Percentiles rank a stretch among this genome's conserved stretches.
Conservation (phyloP, 2,888 invertebrate genomes). For the Callosobruchus maculatus region DNA sequence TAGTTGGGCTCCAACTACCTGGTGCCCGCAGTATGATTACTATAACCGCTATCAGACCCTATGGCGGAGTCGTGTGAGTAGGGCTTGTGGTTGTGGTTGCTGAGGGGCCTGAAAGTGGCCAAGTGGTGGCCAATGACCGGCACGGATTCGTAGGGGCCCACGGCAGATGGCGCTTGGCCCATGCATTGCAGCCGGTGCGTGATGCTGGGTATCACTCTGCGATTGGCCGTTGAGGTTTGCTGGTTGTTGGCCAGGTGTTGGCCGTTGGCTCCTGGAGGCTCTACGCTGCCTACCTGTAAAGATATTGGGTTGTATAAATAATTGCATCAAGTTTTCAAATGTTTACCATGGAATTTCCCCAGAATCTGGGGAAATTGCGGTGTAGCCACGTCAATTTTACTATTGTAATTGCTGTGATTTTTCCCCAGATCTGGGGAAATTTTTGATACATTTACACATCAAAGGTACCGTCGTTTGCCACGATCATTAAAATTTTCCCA, state of each 20-base stretch:
- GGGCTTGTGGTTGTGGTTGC: slow-evolving; percentile 48
- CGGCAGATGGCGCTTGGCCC: slow-evolving; percentile 35
- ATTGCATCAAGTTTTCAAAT: too few relatives aligned
- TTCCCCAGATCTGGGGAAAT: too few relatives aligned
- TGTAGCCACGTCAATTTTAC: too few relatives aligned
- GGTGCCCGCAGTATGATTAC: slow-evolving; percentile 72
- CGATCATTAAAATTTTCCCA: too few relatives aligned
- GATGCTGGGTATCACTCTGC: slow-evolving; percentile 46
- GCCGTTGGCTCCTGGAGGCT: slow-evolving; percentile 36
- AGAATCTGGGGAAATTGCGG: too few relatives aligned
- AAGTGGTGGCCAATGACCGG: slow-evolving; percentile 64
- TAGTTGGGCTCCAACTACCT: slow-evolving; percentile 15
- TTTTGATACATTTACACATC: too few relatives aligned
- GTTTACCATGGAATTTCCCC: too few relatives aligned
- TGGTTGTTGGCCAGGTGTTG: slow-evolving; percentile 27
- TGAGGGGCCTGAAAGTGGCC: slow-evolving; percentile 60
- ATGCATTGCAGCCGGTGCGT: slow-evolving; percentile 47
- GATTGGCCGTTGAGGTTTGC: slow-evolving; percentile 4
- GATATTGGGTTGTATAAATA: not conserved
- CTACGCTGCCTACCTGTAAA: slow-evolving; percentile 58
- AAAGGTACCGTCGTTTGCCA: too few relatives aligned
- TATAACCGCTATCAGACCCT: slow-evolving; percentile 82
- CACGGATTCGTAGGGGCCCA: slow-evolving; percentile 64
- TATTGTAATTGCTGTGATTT: too few relatives aligned
- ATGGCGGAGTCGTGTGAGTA: slow-evolving; percentile 74